A percentile compares a stretch with the other conserved stretches of the same genome.
Evolutionary conservation across 2,113 vertebrate genomes (phyloP).

Genomic region (Telmatochromis sp.): DNA sequence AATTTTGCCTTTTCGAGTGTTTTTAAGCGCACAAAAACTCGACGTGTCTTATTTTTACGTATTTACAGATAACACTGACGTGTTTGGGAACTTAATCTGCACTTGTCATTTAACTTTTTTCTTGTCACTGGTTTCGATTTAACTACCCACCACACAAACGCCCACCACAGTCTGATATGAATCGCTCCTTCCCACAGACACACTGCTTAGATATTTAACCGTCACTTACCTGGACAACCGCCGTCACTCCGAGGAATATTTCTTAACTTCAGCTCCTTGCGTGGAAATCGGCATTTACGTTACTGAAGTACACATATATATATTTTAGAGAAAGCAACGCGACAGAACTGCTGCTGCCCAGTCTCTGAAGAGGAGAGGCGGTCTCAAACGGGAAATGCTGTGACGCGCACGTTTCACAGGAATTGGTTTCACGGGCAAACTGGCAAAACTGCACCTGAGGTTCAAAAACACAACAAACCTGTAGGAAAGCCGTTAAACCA

Average conservation of each 20-base stretch:
- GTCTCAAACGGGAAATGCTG: constrained; percentile 27
- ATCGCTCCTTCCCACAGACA: constrained; percentile 1
- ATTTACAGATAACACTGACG: background rate
- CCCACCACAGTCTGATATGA: constrained; percentile 18
- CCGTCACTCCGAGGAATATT: background rate
- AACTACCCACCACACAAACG: background rate
- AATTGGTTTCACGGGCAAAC: background rate
- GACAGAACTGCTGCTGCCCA: background rate
- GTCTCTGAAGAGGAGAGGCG: background rate
- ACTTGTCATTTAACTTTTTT: background rate
- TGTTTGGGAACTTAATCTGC: background rate
- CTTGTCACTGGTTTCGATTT: constrained; percentile 42
- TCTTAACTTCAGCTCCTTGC: background rate
- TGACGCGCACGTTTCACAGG: constrained; percentile 26
- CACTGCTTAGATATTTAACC: background rate
- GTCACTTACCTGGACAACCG: constrained; percentile 31
- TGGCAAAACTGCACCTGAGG: background rate
- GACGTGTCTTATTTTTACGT: background rate
- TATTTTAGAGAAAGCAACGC: background rate
- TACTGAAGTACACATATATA: background rate
- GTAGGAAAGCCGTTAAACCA: background rate
- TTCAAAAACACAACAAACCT: background rate
- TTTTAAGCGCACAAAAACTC: background rate
- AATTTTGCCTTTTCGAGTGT: background rate
- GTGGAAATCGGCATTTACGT: background rate